Evolutionary conservation across 2,888 invertebrate genomes (phyloP), one percentile per base, ranked within the genome.

Genomic region (Dolichopus griseipennis): DNA sequence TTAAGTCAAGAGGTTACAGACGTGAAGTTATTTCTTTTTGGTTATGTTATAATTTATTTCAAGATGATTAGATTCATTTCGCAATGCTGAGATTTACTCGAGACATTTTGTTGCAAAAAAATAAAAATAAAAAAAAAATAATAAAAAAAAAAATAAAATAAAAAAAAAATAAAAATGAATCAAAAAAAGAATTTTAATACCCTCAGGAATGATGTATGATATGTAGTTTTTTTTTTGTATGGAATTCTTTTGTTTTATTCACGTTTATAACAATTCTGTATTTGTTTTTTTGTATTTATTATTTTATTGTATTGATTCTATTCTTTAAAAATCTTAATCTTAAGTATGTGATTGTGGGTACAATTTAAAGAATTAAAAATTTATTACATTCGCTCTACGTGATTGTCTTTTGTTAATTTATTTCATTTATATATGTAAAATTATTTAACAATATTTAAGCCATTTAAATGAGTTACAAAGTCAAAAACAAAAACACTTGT

Each of bases 1-100:
- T n/a, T 52, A 52, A 18, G 63, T 63, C 63, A 63, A 63, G 27
- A 63, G 63, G 63, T 63, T 63, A 63, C 15, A 63, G 63, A 63
- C 63, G 63, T 63, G 63, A 63, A 63, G n/a, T 27, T 33, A 63
- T 63, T 63, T 63, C n/a, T n/a, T 27, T 52, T 52, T 52, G n/a
- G 52, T 52, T 52, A 52, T 52, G 52, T 52, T 52, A 15, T 52
- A 52, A 52, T 52, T 52, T 52, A 52, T 52, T 52, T 52, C 52
- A 52, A 52, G 52, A 52, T 52, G 52, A 52, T 52, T 52, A 52
- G 52, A 52, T 52, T 52, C 52, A 52, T 52, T 52, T 52, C 52
- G 52, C n/a, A 52, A 15, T 52, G 52, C 52, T 7, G 18, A 52
- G 52, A 52, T 52, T 52, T 52, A 18, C 18, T 52, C 52, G 41